Conservation (phyloP, 92 coral and sea anemone genomes). For the Phenganax stokvisi region DNA sequence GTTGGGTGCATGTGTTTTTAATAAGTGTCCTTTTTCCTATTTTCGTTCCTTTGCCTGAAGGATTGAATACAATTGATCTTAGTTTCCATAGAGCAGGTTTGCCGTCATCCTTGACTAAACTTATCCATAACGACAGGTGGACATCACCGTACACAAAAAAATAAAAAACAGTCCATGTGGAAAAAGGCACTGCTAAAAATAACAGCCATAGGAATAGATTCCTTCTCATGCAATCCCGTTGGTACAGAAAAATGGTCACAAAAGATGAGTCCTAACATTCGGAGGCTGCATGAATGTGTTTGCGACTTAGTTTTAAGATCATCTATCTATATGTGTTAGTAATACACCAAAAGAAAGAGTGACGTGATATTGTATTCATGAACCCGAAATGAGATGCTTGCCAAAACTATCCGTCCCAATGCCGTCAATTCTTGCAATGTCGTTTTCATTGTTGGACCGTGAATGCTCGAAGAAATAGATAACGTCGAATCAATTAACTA, state of each 20-base stretch:
- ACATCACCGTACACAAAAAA: background rate
- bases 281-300: background rate
- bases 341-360: background rate
- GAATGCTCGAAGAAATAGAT: too few species aligned
- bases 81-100: conserved; percentile 8
- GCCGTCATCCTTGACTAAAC: background rate
- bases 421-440: too few species aligned
- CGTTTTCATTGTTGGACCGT: too few species aligned
- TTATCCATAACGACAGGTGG: conserved; percentile 33
- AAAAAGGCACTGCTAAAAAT: background rate
- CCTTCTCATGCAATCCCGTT: conserved; percentile 14
- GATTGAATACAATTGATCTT: background rate
- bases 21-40: background rate
- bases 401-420: background rate
- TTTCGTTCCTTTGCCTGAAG: background rate
- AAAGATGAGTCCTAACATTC: background rate
- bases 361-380: conserved; percentile 12
- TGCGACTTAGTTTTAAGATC: background rate
- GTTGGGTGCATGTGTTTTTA: background rate
- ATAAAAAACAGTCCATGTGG: conserved; percentile 1
- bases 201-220: background rate
- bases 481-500: too few species aligned
- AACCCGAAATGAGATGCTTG: background rate
- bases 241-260: too few species aligned
- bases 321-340: background rate